A percentile compares a stretch with the other conserved stretches of the same genome.
These are phyloP conservation scores for Scaptomyza reducta DNA, from an alignment of 2,888 invertebrate species.

Conservation along the genomic window DNA sequence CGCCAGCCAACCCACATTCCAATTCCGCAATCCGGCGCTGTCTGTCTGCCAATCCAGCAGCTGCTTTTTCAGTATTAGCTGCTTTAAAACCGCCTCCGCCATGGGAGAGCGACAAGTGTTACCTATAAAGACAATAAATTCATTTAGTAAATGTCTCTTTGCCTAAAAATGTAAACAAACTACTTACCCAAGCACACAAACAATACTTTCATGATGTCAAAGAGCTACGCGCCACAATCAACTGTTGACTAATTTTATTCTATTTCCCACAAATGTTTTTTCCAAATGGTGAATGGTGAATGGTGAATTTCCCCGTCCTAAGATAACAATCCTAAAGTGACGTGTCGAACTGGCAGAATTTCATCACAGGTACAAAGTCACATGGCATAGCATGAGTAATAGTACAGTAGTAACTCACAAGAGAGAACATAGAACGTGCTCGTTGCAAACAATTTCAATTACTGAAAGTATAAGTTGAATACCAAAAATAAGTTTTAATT, in stretches of 20 bases:
- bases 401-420: background rate
- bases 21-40: conserved; percentile 93
- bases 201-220: conserved; percentile 67
- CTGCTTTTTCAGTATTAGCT: conserved; percentile 78
- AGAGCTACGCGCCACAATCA: background rate
- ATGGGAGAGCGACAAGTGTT: conserved; percentile 98
- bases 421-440: background rate
- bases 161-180: background rate
- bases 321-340: background rate
- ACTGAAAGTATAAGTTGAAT: background rate
- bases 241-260: conserved; percentile 22
- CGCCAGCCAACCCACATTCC: conserved; percentile 92
- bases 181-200: conserved; percentile 81
- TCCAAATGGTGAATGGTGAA: background rate
- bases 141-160: background rate
- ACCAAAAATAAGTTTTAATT: background rate
- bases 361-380: conserved; percentile 10
- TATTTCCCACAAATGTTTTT: conserved; percentile 14
- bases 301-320: background rate
- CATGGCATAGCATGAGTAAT: background rate
- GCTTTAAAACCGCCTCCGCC: conserved; percentile 93
- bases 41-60: conserved; percentile 90
- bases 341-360: background rate
- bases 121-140: conserved; percentile 85
- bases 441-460: background rate